Conservation (phyloP, 64 coral and sea anemone species). For the Dendrophyllia cribrosa region DNA sequence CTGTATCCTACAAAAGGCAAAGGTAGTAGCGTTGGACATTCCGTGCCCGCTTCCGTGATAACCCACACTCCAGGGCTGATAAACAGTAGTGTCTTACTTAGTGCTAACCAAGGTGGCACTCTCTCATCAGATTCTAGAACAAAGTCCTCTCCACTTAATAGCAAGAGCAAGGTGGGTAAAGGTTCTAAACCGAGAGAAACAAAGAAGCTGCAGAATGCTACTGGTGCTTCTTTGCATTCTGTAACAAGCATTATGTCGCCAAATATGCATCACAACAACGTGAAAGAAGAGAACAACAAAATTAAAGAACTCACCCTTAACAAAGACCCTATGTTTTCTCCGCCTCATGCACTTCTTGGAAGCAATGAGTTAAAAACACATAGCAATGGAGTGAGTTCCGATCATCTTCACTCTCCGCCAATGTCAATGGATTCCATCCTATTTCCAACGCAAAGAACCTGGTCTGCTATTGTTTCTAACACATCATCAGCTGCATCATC, state of each 20-base stretch:
- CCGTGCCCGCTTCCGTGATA: constrained; percentile 81
- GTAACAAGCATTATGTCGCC: constrained; percentile 1
- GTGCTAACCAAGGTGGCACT: neutral
- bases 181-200: constrained; percentile 1
- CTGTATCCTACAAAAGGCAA: constrained; percentile 21
- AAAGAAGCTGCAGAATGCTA: constrained; percentile 6
- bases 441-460: constrained; percentile 77
- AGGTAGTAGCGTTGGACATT: constrained; percentile 13
- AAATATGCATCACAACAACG: neutral
- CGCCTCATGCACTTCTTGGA: constrained; percentile 69
- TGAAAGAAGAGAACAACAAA: constrained; percentile 31
- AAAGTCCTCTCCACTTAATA: constrained; percentile 29
- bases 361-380: constrained; percentile 60
- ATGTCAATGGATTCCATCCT: constrained; percentile 81
- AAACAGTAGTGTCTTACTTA: constrained; percentile 30
- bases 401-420: constrained; percentile 67
- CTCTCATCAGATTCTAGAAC: neutral
- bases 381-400: constrained; percentile 81
- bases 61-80: constrained; percentile 50
- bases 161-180: constrained; percentile 6
- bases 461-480: constrained; percentile 53
- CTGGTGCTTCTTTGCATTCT: neutral
- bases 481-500: constrained; percentile 56
- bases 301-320: constrained; percentile 70
- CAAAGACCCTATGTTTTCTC: constrained; percentile 97